Percentiles rank a stretch among this genome's conserved stretches.
These are phyloP conservation scores for Lasius fuliginosus DNA, from an alignment of 2,888 invertebrate genomes.

Conservation along the genomic window DNA sequence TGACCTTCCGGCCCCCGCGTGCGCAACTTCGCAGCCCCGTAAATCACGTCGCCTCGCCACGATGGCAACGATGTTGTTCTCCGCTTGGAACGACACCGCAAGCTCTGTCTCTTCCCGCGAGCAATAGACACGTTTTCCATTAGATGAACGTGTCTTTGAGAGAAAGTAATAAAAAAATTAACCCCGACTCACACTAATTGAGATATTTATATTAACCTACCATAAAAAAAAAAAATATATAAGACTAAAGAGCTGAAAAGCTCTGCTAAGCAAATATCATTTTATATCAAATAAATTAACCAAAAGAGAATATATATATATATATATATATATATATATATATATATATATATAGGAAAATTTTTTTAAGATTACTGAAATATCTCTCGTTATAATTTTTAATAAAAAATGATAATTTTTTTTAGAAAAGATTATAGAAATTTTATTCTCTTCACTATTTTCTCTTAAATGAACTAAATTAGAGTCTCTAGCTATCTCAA, in stretches of 20 bases:
- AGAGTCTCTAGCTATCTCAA: neutral
- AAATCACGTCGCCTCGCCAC: slow-evolving; percentile 64
- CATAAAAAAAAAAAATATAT: too few species aligned
- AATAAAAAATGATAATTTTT: neutral
- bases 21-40: slow-evolving; percentile 52
- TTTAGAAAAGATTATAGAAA: neutral
- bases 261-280: neutral
- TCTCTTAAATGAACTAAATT: neutral
- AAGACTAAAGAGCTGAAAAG: neutral
- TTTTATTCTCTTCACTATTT: neutral
- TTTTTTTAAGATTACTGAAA: neutral
- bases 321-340: neutral
- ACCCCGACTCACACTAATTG: neutral
- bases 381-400: neutral
- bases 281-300: neutral
- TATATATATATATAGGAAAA: neutral
- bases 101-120: neutral
- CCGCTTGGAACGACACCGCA: slow-evolving; percentile 31
- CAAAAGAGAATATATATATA: neutral
- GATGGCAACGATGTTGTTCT: slow-evolving; percentile 40
- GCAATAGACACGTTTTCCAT: slow-evolving; percentile 5
- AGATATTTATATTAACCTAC: neutral
- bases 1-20: slow-evolving; percentile 70
- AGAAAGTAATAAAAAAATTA: neutral
- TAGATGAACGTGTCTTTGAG: neutral